Conservation (phyloP, 2,797 vertebrate species). For the Helicolenus hilgendorfi region DNA sequence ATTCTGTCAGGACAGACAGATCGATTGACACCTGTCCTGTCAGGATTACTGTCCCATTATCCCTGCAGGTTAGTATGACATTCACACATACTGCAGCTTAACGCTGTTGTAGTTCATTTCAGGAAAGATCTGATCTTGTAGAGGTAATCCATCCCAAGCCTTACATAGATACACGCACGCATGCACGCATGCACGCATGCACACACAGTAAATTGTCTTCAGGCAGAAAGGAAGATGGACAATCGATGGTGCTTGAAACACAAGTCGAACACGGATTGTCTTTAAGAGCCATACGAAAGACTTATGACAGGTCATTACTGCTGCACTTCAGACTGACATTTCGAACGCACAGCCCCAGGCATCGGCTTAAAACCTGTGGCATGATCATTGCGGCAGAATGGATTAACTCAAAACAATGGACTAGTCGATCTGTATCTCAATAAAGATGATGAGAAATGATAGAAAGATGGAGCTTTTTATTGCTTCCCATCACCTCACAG, state of each 20-base stretch:
- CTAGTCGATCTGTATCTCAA: conserved; percentile 4
- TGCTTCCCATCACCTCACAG: background rate
- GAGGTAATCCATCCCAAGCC: conserved; percentile 32
- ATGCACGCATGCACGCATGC: background rate
- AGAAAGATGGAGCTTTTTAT: background rate
- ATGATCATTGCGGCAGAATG: background rate
- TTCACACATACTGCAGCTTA: conserved; percentile 8
- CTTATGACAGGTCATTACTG: conserved; percentile 31
- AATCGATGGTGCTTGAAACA: conserved; percentile 5
- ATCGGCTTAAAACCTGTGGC: conserved; percentile 33
- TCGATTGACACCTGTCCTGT: background rate
- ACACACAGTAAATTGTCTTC: background rate
- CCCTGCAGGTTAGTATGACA: background rate
- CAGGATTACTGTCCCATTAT: conserved; percentile 15
- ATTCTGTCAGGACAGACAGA: background rate
- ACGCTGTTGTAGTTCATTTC: conserved; percentile 3
- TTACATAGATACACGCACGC: background rate
- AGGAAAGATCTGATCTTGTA: conserved; percentile 14
- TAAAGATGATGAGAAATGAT: conserved; percentile 6
- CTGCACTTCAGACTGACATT: conserved; percentile 51
- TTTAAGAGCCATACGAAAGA: background rate
- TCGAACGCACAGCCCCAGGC: conserved; percentile 2
- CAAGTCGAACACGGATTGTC: background rate
- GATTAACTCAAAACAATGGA: conserved; percentile 48
- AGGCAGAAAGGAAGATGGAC: background rate